These are phyloP conservation scores for Tachuris rubrigastra DNA, from an alignment of 2,113 vertebrate species.

Conservation along the genomic window DNA sequence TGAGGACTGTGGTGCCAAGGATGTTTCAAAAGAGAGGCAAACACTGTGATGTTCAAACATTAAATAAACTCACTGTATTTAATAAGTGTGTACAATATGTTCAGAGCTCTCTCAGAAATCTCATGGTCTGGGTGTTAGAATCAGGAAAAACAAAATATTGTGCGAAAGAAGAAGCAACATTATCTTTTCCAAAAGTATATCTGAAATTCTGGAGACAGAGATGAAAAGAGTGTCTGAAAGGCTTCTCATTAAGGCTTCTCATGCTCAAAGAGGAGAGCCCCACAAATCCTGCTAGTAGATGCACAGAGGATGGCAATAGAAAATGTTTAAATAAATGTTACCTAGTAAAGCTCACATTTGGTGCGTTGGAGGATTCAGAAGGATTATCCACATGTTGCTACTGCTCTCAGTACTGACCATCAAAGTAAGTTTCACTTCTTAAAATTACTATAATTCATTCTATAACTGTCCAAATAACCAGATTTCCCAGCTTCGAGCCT, in stretches of 20 bases:
- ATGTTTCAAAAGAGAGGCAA: background rate
- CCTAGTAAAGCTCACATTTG: background rate
- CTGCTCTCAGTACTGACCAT: background rate
- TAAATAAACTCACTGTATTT: background rate
- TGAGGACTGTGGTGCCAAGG: background rate
- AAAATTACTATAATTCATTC: background rate
- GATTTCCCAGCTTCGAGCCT: background rate
- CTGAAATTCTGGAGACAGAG: background rate
- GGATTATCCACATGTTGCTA: background rate
- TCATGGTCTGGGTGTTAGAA: background rate
- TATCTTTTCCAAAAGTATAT: background rate
- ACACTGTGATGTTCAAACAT: background rate
- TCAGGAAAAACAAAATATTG: background rate
- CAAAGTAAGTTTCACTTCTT: background rate
- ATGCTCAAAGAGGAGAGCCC: background rate
- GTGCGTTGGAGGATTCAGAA: no score
- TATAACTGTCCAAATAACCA: background rate
- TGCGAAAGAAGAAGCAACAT: background rate
- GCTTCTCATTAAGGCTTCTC: background rate
- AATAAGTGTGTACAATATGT: background rate
- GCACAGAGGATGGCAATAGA: background rate
- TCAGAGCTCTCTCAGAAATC: background rate
- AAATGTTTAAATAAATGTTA: background rate
- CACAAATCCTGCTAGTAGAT: background rate
- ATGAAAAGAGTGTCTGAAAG: background rate